A percentile compares a stretch with the other conserved stretches of the same genome.
Evolutionary conservation across 2,797 vertebrate genomes (phyloP).

Genomic region (Petrocephalus schoutedeni): DNA sequence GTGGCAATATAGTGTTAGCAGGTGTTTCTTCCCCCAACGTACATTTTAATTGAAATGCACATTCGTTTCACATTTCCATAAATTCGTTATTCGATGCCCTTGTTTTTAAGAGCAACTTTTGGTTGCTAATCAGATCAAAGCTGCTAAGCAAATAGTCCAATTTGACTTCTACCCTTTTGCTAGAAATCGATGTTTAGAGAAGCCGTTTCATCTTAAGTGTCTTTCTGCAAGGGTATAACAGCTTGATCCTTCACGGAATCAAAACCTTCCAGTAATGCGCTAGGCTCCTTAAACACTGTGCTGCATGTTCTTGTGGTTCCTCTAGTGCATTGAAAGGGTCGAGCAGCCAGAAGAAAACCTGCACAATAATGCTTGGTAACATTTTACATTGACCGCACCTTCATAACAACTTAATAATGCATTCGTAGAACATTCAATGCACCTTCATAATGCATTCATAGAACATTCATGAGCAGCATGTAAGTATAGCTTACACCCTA

Average conservation of each 20-base stretch:
- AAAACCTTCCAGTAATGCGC: background rate
- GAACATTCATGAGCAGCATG: background rate
- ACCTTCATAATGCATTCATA: background rate
- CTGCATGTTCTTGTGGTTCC: background rate
- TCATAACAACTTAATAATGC: background rate
- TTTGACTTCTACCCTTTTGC: background rate
- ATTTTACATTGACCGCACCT: background rate
- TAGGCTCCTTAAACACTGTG: background rate
- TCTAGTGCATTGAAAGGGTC: background rate
- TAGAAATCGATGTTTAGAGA: background rate
- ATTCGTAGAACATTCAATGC: background rate
- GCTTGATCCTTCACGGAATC: background rate
- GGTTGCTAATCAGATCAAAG: background rate
- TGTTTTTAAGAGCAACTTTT: background rate
- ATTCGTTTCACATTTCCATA: background rate
- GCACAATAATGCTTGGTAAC: background rate
- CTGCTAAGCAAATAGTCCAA: background rate
- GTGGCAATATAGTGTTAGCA: background rate
- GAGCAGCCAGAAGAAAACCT: background rate
- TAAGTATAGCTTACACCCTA: background rate
- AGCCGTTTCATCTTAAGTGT: background rate
- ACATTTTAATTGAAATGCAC: constrained; percentile 10
- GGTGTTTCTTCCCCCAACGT: background rate
- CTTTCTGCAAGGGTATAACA: background rate
- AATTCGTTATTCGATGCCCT: background rate